Percentiles rank a stretch among this genome's conserved stretches.
phyloP scores from a whole-genome alignment of 2,113 vertebrate species.

The Gopherus evgoodei region DNA sequence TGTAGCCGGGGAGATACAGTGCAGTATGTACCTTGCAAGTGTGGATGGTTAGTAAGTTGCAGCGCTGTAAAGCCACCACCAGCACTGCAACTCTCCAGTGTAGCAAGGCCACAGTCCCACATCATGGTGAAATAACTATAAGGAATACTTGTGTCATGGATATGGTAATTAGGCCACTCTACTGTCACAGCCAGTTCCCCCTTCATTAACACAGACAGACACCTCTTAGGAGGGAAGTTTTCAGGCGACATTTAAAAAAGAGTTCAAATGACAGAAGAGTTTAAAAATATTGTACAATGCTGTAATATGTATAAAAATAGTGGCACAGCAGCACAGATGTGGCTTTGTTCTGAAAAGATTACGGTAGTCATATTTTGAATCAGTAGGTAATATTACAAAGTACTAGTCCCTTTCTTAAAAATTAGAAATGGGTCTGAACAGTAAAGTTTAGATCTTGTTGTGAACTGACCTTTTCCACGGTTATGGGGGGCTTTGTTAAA shows the following conservation, averaged over 20 bases:
- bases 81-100: too few relatives aligned
- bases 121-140: neutral
- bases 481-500: neutral
- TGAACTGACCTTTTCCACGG: neutral
- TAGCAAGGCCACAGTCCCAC: neutral
- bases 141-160: neutral
- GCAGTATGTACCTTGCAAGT: too few relatives aligned
- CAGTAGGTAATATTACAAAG: neutral
- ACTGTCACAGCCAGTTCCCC: neutral
- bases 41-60: too few relatives aligned
- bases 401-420: neutral
- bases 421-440: neutral
- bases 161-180: neutral
- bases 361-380: neutral
- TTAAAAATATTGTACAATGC: neutral
- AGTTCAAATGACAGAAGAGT: neutral
- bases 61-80: too few relatives aligned
- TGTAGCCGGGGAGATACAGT: too few relatives aligned
- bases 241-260: neutral
- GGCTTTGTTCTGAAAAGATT: neutral
- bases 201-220: neutral
- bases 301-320: neutral
- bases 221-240: neutral
- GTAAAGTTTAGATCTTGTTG: neutral
- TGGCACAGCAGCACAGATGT: rapidly evolving